Evolutionary conservation across 1,140 invertebrate genomes (phyloP).

Genomic region (honey bee (Apis mellifera)): DNA sequence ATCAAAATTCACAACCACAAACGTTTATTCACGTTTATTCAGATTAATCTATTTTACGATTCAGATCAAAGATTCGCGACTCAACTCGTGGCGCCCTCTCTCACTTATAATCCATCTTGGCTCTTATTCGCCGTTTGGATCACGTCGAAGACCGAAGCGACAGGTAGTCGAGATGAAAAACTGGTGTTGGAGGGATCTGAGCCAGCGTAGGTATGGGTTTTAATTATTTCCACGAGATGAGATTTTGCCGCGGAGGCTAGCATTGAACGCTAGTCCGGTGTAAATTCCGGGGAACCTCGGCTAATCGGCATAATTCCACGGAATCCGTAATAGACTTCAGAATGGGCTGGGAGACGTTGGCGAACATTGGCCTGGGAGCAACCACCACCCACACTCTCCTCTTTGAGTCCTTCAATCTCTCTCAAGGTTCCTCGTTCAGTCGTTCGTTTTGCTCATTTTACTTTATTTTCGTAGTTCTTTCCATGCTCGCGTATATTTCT

Average conservation of each 20-base stretch:
- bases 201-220: conserved; percentile 60
- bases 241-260: conserved; percentile 65
- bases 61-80: background rate
- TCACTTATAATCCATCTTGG: conserved; percentile 46
- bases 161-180: conserved; percentile 59
- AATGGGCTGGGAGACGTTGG: conserved; percentile 56
- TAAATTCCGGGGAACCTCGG: conserved; percentile 68
- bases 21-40: too few species aligned
- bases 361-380: conserved; percentile 55
- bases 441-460: background rate
- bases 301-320: conserved; percentile 73
- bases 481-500: background rate
- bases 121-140: conserved; percentile 40
- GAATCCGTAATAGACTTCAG: conserved; percentile 72
- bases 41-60: too few species aligned
- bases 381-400: background rate
- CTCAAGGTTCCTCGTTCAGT: background rate
- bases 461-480: background rate
- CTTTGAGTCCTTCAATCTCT: background rate
- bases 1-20: too few species aligned
- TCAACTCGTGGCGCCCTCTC: background rate
- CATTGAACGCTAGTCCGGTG: conserved; percentile 69
- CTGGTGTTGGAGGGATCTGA: background rate
- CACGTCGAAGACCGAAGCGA: conserved; percentile 35
- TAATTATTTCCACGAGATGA: conserved; percentile 72